Base-by-base conservation (phyloP, 1,140 invertebrate species). In the Saxidomus purpurata region DNA sequence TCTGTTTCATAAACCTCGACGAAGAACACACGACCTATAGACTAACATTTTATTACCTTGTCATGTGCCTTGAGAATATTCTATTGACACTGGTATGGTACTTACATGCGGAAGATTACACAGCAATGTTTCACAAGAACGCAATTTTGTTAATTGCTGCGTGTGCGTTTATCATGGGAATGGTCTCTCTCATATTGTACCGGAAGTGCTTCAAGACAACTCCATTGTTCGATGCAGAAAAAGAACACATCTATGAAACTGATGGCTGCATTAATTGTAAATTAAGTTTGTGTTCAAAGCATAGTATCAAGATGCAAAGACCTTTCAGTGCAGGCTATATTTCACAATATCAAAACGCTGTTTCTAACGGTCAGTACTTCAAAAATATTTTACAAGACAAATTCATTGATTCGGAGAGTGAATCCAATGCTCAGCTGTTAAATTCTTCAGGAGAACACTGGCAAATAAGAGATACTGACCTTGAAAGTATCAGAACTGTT, bases 1-100 rank as follows among this genome's bases (percentile, higher is more conserved):
- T 99, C 94, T 98, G 98, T n/a, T 99, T 98, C 94, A 97, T 99
- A 59, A 98, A 99, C 96, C 96, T 99, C 67, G 97, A 98, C 88
- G 97, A 98, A 92, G 97, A 97, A 11, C 98, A 98, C 95, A 97
- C 98, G 91, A 95, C 97, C 69, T 97, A 97, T 92, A 98, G 98
- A 96, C 98, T 98, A 97, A 97, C 97, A 17, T 98, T 98, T 81
- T 99, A 98, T 96, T 99, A 99, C 95, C 97, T 97, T n/a, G 98
- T 98, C 43, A 98, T 98, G 98, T 97, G 98, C 94, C 96, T 98
- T 63, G 98, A 99, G 96, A 99, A 98, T 95, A 97, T 97, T 87
- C 96, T 98, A 40, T 86, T 95, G 28, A 86, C 90, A 34, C 76
- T 91, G n/a, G 91, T 94, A 9, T 97, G 95, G 97, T 96, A 91